Base-by-base conservation (phyloP, 2,888 invertebrate species). In the Acleris laterana region DNA sequence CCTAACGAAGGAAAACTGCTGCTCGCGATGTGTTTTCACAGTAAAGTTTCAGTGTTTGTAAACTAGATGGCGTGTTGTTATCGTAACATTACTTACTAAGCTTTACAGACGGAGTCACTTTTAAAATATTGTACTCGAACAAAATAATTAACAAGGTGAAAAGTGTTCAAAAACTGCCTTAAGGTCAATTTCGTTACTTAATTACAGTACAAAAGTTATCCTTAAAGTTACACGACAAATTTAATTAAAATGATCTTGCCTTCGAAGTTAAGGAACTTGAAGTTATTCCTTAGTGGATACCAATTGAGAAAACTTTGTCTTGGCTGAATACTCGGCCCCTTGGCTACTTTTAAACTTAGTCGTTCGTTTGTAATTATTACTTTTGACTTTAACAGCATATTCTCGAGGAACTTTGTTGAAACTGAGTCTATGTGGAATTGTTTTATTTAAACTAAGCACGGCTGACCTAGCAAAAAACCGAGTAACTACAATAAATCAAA, bases 201-300 rank as follows among this genome's bases (percentile, higher is more conserved):
- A 72, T 73, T 74, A 74, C 71, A 69, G 70, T 76, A 74, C 70
- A 74, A 74, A 81, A 79, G 78, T 79, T 75, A 70, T 72, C 72
- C 73, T 74, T 72, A 69, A 79, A 79, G 76, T 81, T 81, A 68
- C 9, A 63, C 72, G 74, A 77, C 68, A 77, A 80, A 85, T 84
- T 85, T 84, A 86, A 87, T 87, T 85, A 84, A 86, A 85, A 83
- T 78, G 79, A 86, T 84, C 80, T 77, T 67, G 72, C 71, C 69
- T 71, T 68, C 66, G 69, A 77, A 78, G 73, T 70, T 72, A 70
- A 70, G 75, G 72, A 76, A 73, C 74, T 70, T 61, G 58, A 46
- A 85, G 81, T 82, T 85, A 81, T 79, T 81, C 77, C 77, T 78
- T 76, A 78, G 77, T 77, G 71, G 78, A 77, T 76, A 76, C 77